Conservation (phyloP, 2,797 vertebrate genomes). For the Cyprinodon diabolis region DNA sequence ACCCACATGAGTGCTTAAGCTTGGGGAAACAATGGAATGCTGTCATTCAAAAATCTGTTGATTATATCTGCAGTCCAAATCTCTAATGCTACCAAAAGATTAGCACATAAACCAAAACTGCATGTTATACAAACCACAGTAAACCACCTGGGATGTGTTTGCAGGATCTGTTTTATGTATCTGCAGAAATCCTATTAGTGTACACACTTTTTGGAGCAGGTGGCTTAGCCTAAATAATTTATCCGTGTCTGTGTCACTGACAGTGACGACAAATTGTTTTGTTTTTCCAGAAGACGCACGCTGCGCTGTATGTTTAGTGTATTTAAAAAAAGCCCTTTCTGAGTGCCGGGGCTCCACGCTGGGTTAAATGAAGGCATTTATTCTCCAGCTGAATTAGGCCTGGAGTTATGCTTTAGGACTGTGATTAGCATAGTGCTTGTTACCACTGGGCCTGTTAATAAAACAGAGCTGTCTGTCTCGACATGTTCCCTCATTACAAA, state of each 20-base stretch:
- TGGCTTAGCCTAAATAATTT: constrained; percentile 24
- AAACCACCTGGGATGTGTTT: constrained; percentile 26
- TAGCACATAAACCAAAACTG: too few relatives aligned
- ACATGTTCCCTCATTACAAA: constrained; percentile 64
- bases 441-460: constrained; percentile 72
- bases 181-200: constrained; percentile 22
- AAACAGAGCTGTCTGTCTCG: constrained; percentile 65
- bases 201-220: constrained; percentile 20
- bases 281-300: constrained; percentile 58
- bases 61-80: too few relatives aligned
- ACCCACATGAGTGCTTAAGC: too few relatives aligned
- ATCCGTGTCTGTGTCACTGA: constrained; percentile 33
- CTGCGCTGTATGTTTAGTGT: constrained; percentile 66
- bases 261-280: constrained; percentile 63
- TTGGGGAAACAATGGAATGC: too few relatives aligned
- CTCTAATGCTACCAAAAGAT: too few relatives aligned
- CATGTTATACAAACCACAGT: not conserved
- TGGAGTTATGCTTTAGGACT: constrained; percentile 77
- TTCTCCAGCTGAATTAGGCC: constrained; percentile 69
- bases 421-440: constrained; percentile 80
- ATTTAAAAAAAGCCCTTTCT: constrained; percentile 76
- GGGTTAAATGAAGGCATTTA: constrained; percentile 81
- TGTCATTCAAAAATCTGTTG: too few relatives aligned
- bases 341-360: constrained; percentile 68
- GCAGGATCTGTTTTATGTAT: constrained; percentile 15